Conservation (phyloP, 1,140 invertebrate genomes). For the Trichonephila clavata region DNA sequence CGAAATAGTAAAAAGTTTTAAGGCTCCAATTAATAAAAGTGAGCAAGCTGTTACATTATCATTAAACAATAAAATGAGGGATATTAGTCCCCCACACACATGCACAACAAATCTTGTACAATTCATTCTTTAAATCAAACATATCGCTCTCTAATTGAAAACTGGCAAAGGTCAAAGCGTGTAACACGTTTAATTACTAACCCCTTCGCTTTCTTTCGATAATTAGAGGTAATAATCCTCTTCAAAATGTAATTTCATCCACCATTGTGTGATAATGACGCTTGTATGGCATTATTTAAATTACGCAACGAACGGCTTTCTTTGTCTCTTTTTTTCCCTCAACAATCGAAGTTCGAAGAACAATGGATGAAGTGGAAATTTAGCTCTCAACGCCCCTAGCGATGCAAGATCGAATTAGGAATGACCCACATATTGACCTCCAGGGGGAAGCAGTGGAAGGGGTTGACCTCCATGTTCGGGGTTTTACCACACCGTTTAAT, state of each 20-base stretch:
- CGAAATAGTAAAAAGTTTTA: too few relatives aligned
- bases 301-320: neutral
- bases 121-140: neutral
- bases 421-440: slow-evolving; percentile 31
- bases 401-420: neutral
- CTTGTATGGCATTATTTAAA: neutral
- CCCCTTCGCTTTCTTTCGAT: neutral
- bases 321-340: neutral
- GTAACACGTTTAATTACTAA: neutral
- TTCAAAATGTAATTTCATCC: neutral
- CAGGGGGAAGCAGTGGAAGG: neutral
- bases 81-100: too few relatives aligned
- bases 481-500: neutral
- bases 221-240: neutral
- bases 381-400: neutral
- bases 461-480: too few relatives aligned
- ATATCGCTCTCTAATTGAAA: neutral
- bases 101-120: too few relatives aligned
- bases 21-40: too few relatives aligned
- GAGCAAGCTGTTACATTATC: too few relatives aligned
- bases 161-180: neutral
- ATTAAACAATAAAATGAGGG: too few relatives aligned
- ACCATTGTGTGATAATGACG: neutral
- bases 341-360: neutral
- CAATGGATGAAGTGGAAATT: neutral